Conservation (phyloP, 2,888 invertebrate genomes). For the Steinernema carpocapsae region DNA sequence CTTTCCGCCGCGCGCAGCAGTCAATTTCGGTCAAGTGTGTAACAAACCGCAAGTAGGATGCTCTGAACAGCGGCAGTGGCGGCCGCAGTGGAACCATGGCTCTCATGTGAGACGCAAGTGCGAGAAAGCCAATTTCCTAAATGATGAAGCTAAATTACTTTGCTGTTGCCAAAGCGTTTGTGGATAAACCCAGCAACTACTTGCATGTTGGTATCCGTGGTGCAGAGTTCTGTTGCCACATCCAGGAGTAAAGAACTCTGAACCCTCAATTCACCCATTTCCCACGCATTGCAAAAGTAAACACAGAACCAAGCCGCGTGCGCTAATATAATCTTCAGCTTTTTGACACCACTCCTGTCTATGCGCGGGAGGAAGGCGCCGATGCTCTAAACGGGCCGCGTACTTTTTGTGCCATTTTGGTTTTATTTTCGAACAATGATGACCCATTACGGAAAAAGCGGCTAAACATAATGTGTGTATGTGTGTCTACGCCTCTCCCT, state of each 20-base stretch:
- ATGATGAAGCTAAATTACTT: slow-evolving; percentile 16
- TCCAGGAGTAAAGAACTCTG: neutral
- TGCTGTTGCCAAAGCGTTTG: neutral
- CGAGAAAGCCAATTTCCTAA: slow-evolving; percentile 26
- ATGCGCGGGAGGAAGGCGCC: no score
- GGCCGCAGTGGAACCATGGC: slow-evolving; percentile 4
- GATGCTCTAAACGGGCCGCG: neutral
- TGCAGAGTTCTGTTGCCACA: neutral
- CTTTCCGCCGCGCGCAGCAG: neutral
- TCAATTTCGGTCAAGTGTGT: slow-evolving; percentile 32
- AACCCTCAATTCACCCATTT: neutral
- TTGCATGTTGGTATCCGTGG: neutral
- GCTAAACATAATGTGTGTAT: slow-evolving; percentile 23
- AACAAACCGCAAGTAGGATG: neutral
- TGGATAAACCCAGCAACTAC: neutral
- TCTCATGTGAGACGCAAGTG: neutral
- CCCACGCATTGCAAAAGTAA: slow-evolving; percentile 13
- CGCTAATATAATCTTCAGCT: slow-evolving; percentile 31
- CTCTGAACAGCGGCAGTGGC: neutral
- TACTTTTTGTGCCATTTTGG: slow-evolving; percentile 4
- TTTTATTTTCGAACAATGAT: slow-evolving; percentile 18
- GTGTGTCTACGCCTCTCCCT: neutral
- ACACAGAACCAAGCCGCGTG: neutral
- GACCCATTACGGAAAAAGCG: slow-evolving; percentile 24
- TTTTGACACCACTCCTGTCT: slow-evolving; percentile 23